Evolutionary conservation across 2,113 vertebrate species (phyloP).

Genomic region (Murina feae): DNA sequence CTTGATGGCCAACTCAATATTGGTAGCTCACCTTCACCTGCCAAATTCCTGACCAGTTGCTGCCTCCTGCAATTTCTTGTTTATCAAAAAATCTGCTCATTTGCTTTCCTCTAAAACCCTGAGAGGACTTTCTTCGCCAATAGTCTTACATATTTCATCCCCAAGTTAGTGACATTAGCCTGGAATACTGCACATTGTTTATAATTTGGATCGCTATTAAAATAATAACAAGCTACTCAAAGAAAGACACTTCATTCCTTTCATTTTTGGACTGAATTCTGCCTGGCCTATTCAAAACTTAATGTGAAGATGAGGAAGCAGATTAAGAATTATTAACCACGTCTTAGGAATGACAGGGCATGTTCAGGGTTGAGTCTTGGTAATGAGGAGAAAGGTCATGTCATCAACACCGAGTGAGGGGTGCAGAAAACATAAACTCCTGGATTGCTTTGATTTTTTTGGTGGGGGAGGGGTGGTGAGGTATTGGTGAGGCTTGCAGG

Average conservation of each 20-base stretch:
- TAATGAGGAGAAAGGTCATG: not conserved
- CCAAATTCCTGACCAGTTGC: not conserved
- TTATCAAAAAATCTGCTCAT: not conserved
- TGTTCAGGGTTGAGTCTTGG: not conserved
- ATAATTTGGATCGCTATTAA: not conserved
- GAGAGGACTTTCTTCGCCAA: not conserved
- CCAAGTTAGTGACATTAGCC: not conserved
- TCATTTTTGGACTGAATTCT: not conserved
- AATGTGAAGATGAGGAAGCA: not conserved
- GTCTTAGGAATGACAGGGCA: not conserved
- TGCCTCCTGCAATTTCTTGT: not conserved
- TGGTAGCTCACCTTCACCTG: not conserved
- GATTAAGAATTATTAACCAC: not conserved
- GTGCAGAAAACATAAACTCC: not conserved
- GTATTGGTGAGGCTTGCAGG: not conserved
- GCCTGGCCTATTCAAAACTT: not conserved
- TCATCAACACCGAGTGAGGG: not conserved
- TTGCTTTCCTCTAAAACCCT: not conserved
- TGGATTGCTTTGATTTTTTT: not conserved
- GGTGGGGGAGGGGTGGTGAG: too few species aligned
- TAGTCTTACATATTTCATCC: not conserved
- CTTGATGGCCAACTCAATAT: not conserved
- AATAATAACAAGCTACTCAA: not conserved
- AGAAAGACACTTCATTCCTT: not conserved
- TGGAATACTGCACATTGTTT: not conserved